Conservation (phyloP, 2,797 vertebrate genomes). For the Ataeniobius toweri region DNA sequence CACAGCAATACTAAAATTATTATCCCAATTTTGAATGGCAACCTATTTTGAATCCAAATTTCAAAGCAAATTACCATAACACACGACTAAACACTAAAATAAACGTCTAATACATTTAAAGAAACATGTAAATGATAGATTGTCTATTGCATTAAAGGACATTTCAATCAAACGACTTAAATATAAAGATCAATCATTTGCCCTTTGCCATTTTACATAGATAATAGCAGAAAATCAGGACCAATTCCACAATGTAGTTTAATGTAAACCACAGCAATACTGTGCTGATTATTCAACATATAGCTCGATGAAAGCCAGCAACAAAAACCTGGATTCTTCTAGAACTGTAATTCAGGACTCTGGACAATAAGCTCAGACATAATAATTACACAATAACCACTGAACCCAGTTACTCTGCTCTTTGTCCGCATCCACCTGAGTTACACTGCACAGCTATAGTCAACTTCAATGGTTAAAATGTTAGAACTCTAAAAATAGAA, state of each 20-base stretch:
- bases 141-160: background rate
- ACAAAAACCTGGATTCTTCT: no score
- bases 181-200: background rate
- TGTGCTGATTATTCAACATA: background rate
- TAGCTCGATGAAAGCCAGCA: background rate
- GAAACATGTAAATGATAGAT: background rate
- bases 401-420: background rate
- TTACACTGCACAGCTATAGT: background rate
- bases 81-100: background rate
- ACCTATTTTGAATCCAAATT: background rate
- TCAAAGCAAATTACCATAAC: background rate
- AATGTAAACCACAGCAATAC: background rate
- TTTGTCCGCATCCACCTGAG: background rate
- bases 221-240: background rate
- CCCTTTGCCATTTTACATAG: background rate
- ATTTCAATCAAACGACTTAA: background rate
- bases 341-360: background rate
- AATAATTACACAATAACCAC: background rate
- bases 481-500: background rate
- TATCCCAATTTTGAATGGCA: background rate
- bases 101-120: background rate
- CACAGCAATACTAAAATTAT: background rate
- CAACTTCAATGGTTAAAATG: background rate
- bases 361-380: background rate
- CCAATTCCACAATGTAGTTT: background rate